Base-by-base conservation (phyloP, 2,113 vertebrate species). In the Hippocampus guttulatus region DNA sequence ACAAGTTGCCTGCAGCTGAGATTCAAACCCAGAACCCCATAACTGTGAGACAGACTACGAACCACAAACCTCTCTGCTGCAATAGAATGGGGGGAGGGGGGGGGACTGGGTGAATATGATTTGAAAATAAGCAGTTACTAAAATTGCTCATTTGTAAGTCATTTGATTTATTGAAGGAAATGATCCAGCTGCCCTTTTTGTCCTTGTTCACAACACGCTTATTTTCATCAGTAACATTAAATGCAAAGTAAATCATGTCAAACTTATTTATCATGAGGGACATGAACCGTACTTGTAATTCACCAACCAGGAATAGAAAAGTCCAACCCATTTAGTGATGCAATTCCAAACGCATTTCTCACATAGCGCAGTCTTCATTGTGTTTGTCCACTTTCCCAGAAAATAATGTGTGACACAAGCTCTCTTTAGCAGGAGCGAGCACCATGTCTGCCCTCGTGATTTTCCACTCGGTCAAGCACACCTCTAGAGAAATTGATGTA, bases 401-500 rank as follows among this genome's bases (percentile, higher is more conserved):
- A 80, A 86, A 75, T 80, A 71, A 52, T 25, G 67, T 78, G 76
- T 9, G 68, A 83, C 86, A 77, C 79, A 75, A 67, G 77, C 83
- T 69, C 85, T 84, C 85, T 88, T 81, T 75, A 81, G 75, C 79
- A 38, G 73, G 68, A 81, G 75, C 71, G 70, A 85, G 79, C 79
- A 72, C 81, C 78, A 74, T 70, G 70, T 84, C 87, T 87, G 80
- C 72, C 78, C 79, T 73, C 5, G 63, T 81, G 82, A 91, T 90
- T 91, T 91, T 88, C 86, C 89, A 89, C 88, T 91, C 90, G 86
- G 87, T 81, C 84, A 90, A 88, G 86, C 84, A 61, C 79, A 81
- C 88, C 89, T 83, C 87, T 78, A 76, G 84, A 91, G 88, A 88
- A 91, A 89, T 91, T 84, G 86, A 91, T 91, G 90, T 88, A 88